Evolutionary conservation across 2,888 invertebrate genomes (phyloP).

Genomic region (Xylota segnis): DNA sequence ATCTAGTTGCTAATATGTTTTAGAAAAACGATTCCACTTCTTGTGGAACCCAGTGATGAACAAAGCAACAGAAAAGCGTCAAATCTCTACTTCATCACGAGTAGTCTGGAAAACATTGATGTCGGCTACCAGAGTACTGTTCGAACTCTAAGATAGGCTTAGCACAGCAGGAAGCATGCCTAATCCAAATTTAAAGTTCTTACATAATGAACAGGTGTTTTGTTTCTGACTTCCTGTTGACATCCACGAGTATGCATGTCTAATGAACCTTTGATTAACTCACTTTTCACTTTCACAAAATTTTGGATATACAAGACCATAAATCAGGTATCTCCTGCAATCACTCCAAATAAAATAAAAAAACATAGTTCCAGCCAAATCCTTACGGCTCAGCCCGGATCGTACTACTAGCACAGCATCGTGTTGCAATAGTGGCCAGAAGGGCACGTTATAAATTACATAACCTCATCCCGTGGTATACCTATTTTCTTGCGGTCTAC

Average conservation of each 20-base stretch:
- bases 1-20: no score
- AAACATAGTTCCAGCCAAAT: conserved; percentile 41
- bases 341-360: conserved; percentile 2
- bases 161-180: no score
- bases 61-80: no score
- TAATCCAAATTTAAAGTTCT: not conserved
- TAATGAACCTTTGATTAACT: conserved; percentile 46
- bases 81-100: no score
- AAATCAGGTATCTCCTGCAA: conserved; percentile 52
- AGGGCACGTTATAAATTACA: conserved; percentile 71
- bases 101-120: no score
- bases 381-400: conserved; percentile 39
- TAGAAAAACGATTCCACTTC: no score
- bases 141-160: no score
- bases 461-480: conserved; percentile 60
- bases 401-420: conserved; percentile 13
- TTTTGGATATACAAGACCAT: conserved; percentile 30
- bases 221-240: not conserved
- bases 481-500: conserved; percentile 60
- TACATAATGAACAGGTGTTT: conserved; percentile 57
- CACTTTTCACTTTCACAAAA: conserved; percentile 54
- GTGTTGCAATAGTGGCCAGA: conserved; percentile 64
- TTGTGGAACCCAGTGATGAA: no score
- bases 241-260: not conserved
- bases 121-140: no score